Conservation (phyloP, 2,797 vertebrate species). For the Mastacembelus armatus region DNA sequence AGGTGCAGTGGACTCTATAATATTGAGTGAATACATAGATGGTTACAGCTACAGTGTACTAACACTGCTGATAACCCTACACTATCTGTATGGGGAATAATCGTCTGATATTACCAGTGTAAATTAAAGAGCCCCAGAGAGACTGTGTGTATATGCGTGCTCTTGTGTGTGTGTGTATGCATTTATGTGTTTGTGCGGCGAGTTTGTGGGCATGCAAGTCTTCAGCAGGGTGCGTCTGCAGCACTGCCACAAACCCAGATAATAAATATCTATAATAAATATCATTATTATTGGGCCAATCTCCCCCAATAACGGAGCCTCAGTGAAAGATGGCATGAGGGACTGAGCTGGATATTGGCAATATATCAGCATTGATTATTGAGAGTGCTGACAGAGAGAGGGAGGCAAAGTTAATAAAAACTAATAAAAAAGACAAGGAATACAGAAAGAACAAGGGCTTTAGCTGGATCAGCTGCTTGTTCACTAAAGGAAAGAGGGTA, state of each 20-base stretch:
- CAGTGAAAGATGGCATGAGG: constrained; percentile 84
- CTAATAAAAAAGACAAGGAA: constrained; percentile 86
- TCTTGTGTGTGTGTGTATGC: constrained; percentile 5
- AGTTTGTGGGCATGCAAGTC: constrained; percentile 54
- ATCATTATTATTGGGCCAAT: constrained; percentile 88
- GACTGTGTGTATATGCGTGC: constrained; percentile 40
- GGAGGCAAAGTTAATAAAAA: constrained; percentile 89
- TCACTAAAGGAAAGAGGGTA: constrained; percentile 61
- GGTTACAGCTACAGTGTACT: constrained; percentile 54
- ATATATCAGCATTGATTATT: constrained; percentile 92
- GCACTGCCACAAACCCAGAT: constrained; percentile 81
- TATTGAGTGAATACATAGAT: constrained; percentile 64
- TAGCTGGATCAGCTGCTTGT: constrained; percentile 82
- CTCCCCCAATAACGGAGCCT: constrained; percentile 82
- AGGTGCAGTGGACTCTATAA: constrained; percentile 60
- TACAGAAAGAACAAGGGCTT: constrained; percentile 83
- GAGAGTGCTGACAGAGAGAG: constrained; percentile 84
- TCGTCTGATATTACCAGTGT: constrained; percentile 77
- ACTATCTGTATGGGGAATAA: constrained; percentile 78
- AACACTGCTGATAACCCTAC: constrained; percentile 71
- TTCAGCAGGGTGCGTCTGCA: constrained; percentile 60
- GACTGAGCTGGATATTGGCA: constrained; percentile 87
- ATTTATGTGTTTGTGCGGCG: constrained; percentile 27
- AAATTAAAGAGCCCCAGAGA: constrained; percentile 77
- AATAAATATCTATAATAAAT: constrained; percentile 91